Conservation (phyloP, 2,888 invertebrate genomes). For the Scaptomyza cyrtandrae region DNA sequence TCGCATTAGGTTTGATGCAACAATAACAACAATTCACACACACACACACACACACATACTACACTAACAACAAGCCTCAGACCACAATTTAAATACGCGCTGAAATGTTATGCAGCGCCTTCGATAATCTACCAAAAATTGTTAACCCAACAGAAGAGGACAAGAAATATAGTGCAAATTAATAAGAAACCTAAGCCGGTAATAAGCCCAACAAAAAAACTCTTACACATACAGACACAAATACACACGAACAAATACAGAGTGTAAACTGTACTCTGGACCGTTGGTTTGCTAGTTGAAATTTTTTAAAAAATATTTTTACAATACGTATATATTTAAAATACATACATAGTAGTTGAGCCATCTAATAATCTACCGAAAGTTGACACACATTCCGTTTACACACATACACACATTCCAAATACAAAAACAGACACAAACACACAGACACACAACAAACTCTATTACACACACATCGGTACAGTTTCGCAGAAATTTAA, state of each 20-base stretch:
- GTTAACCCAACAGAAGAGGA: conserved; percentile 32
- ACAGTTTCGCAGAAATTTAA: conserved; percentile 38
- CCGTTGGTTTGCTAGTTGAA: conserved; percentile 75
- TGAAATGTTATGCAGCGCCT: conserved; percentile 39
- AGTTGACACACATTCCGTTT: conserved; percentile 66
- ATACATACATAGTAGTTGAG: conserved; percentile 67
- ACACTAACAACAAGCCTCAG: conserved; percentile 33
- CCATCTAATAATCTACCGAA: conserved; percentile 70
- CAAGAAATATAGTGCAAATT: conserved; percentile 72
- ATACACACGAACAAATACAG: conserved; percentile 39
- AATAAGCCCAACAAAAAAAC: conserved; percentile 22
- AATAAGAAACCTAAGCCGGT: conserved; percentile 55
- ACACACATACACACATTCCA: conserved; percentile 38
- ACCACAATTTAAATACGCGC: conserved; percentile 22
- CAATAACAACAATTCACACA: conserved; percentile 27
- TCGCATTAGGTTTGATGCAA: conserved; percentile 43
- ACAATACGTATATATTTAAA: conserved; percentile 54
- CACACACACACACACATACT: conserved; percentile 18
- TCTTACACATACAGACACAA: conserved; percentile 26
- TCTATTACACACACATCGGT: conserved; percentile 38
- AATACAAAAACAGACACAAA: conserved; percentile 11
- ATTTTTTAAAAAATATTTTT: conserved; percentile 72
- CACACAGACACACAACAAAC: conserved; percentile 21
- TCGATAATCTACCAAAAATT: conserved; percentile 27
- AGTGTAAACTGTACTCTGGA: conserved; percentile 79